These are phyloP conservation scores for Ormyrus labotus DNA, from an alignment of 2,888 invertebrate species.

Conservation along the genomic window DNA sequence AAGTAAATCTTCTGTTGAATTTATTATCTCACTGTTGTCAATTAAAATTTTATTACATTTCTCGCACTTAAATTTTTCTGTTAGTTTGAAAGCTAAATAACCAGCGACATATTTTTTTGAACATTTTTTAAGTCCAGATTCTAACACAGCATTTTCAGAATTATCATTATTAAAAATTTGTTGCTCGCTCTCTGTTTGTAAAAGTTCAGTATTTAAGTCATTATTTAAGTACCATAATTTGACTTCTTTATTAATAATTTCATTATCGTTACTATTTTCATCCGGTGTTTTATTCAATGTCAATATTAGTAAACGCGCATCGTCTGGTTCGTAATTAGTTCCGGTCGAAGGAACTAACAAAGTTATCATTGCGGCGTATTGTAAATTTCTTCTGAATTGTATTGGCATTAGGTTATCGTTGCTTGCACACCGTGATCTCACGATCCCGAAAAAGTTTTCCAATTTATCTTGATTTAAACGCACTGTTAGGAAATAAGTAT, in stretches of 20 bases:
- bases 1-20: too few relatives aligned
- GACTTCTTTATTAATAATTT: background rate
- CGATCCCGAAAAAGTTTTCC: background rate
- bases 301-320: constrained; percentile 6
- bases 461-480: constrained; percentile 14
- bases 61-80: too few relatives aligned
- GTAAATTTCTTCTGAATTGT: too few relatives aligned
- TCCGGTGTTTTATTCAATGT: background rate
- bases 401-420: constrained; percentile 10
- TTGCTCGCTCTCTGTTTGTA: too few relatives aligned
- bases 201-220: background rate
- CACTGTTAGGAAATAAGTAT: background rate
- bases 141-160: too few relatives aligned
- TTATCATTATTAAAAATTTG: too few relatives aligned
- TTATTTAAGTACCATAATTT: background rate
- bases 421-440: background rate
- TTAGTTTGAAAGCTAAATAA: too few relatives aligned
- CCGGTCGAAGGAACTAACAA: background rate
- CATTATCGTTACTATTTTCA: background rate
- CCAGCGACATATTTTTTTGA: too few relatives aligned
- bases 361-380: too few relatives aligned
- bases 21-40: too few relatives aligned
- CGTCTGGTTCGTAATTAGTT: constrained; percentile 53
- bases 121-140: too few relatives aligned
- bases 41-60: too few relatives aligned